Evolutionary conservation across 2,888 invertebrate species (phyloP).

Genomic region (Eupithecia subumbrata): DNA sequence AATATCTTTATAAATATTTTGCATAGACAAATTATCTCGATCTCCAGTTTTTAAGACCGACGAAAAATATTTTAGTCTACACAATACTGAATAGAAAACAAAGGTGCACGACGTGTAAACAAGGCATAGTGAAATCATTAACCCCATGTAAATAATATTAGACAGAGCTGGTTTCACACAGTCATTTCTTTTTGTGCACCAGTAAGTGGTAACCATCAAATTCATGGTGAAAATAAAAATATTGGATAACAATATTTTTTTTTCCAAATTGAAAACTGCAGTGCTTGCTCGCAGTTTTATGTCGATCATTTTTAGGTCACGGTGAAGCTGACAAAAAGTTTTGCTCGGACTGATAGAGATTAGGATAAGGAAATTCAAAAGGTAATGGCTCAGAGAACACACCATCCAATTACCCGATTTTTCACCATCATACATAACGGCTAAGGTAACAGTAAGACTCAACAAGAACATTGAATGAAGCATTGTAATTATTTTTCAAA

Average conservation of each 20-base stretch:
- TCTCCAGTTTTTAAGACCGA: not conserved
- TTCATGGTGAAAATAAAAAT: not conserved
- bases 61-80: not conserved
- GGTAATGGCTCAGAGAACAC: not conserved
- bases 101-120: not conserved
- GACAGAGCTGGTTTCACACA: not conserved
- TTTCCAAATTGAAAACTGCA: not conserved
- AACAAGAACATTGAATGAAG: not conserved
- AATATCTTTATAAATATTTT: slow-evolving; percentile 1
- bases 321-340: slow-evolving; percentile 2
- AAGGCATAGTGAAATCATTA: not conserved
- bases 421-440: not conserved
- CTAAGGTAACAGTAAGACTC: too few species aligned
- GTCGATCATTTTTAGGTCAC: not conserved
- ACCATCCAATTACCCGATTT: not conserved
- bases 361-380: not conserved
- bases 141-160: not conserved
- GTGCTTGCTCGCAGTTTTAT: not conserved
- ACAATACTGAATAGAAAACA: slow-evolving; percentile 3
- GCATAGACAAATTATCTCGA: not conserved
- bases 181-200: not conserved
- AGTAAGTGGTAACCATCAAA: not conserved
- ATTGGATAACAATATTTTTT: not conserved
- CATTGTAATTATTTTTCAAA: not conserved
- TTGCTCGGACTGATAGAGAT: not conserved